Evolutionary conservation across 1,140 invertebrate genomes (phyloP).

Genomic region (Periplaneta americana): DNA sequence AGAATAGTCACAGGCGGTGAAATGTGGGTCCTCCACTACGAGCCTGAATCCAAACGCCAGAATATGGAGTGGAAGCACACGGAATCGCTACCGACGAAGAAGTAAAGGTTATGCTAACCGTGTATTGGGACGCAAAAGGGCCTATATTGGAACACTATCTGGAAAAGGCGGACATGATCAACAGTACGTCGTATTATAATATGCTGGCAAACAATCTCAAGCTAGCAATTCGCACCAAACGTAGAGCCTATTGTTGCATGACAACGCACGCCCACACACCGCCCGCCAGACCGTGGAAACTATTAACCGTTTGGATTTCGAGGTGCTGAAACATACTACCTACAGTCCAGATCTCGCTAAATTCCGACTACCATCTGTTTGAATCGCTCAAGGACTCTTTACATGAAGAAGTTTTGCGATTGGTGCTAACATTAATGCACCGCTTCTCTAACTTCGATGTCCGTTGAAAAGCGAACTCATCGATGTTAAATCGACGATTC

Average conservation of each 20-base stretch:
- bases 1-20: not conserved
- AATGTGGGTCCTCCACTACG: not conserved
- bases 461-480: too few relatives aligned
- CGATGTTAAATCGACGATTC: too few relatives aligned
- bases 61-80: not conserved
- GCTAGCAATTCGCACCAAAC: not conserved
- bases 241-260: not conserved
- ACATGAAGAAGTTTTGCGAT: constrained; percentile 12
- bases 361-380: constrained; percentile 32
- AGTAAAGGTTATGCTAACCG: constrained; percentile 1
- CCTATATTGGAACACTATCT: not conserved
- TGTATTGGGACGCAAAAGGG: not conserved
- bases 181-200: not conserved
- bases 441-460: too few relatives aligned
- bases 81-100: not conserved
- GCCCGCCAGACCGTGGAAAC: constrained; percentile 1
- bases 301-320: constrained; percentile 23
- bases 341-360: constrained; percentile 32
- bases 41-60: not conserved
- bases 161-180: not conserved
- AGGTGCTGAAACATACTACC: constrained; percentile 30
- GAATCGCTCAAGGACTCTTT: constrained; percentile 19
- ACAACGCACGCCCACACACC: constrained; percentile 14
- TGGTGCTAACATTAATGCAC: too few relatives aligned
- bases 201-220: constrained; percentile 15